A percentile compares a stretch with the other conserved stretches of the same genome.
phyloP scores from a whole-genome alignment of 2,888 invertebrate species.

The Allygus modestus region DNA sequence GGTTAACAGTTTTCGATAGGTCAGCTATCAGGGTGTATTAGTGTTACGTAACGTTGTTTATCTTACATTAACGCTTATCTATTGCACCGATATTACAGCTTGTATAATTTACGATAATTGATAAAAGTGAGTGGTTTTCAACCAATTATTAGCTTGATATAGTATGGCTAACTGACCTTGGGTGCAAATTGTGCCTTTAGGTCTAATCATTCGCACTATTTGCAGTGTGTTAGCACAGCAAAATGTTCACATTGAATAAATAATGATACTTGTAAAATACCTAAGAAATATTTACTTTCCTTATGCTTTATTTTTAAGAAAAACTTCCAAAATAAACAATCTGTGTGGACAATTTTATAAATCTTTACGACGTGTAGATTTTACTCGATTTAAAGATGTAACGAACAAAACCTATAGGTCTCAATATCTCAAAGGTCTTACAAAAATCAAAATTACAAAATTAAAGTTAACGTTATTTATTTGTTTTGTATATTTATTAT shows the following conservation, averaged over 20 bases:
- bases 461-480: no score
- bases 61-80: not conserved
- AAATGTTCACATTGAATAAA: not conserved
- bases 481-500: no score
- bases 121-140: not conserved
- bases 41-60: not conserved
- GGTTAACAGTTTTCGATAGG: not conserved
- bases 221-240: not conserved
- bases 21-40: not conserved
- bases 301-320: no score
- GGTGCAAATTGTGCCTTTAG: constrained; percentile 27
- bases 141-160: not conserved
- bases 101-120: constrained; percentile 9
- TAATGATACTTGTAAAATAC: no score
- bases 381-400: no score
- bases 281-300: no score
- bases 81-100: not conserved
- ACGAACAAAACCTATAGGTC: no score
- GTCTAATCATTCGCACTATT: not conserved
- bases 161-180: constrained; percentile 8
- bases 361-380: no score
- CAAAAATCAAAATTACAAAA: no score
- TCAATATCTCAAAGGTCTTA: no score
- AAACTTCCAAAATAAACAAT: no score
- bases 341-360: no score